phyloP scores from a whole-genome alignment of 2,888 invertebrate species.

The Drosophila anceps region DNA sequence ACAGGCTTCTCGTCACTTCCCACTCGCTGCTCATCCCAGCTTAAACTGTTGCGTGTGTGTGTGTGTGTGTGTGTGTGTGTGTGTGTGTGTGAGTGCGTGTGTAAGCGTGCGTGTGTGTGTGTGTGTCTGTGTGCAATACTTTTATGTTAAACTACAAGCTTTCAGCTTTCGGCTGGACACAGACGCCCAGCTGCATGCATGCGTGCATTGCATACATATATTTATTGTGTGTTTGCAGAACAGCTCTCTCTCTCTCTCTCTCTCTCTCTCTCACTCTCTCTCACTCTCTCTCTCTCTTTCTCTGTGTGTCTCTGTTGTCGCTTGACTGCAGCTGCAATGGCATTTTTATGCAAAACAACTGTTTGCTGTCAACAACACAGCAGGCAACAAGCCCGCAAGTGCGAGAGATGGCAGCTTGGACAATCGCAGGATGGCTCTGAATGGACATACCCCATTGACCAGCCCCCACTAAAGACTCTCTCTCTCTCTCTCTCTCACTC shows the following conservation, averaged over 20 bases:
- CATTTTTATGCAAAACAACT: conserved; percentile 81
- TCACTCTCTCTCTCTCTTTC: neutral
- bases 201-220: conserved; percentile 48
- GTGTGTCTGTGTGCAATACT: conserved; percentile 1
- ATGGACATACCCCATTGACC: conserved; percentile 24
- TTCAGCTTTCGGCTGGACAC: conserved; percentile 36
- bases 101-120: neutral
- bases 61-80: neutral
- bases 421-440: conserved; percentile 24
- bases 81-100: neutral
- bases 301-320: conserved; percentile 21
- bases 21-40: conserved; percentile 2
- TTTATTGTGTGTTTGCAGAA: conserved; percentile 65
- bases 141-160: conserved; percentile 30
- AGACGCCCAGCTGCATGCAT: conserved; percentile 19
- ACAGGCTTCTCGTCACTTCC: conserved; percentile 6
- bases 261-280: conserved; percentile 2
- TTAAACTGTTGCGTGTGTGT: neutral
- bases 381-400: conserved; percentile 42
- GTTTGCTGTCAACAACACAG: conserved; percentile 78
- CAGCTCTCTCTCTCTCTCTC: conserved; percentile 16
- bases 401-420: conserved; percentile 15
- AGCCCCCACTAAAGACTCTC: neutral
- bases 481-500: neutral
- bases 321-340: conserved; percentile 68